phyloP scores from a whole-genome alignment of 1,140 invertebrate species.

The Camponotus vicinus region DNA sequence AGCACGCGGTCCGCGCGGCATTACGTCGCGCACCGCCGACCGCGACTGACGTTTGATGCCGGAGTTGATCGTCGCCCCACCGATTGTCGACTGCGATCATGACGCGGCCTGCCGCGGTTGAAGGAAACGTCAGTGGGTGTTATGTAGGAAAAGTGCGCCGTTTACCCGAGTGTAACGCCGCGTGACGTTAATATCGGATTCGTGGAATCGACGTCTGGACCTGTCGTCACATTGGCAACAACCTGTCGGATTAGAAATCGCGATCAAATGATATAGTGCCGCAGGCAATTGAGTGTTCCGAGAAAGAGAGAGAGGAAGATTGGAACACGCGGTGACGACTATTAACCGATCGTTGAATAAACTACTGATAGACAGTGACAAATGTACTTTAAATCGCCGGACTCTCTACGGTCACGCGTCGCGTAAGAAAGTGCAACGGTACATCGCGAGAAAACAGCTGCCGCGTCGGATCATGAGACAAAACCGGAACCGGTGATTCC shows the following conservation, averaged over 20 bases:
- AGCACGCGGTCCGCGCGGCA: slow-evolving; percentile 82
- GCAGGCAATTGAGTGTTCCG: background rate
- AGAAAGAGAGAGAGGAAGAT: background rate
- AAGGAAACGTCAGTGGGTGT: slow-evolving; percentile 24
- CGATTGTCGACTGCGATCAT: background rate
- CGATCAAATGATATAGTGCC: slow-evolving; percentile 13
- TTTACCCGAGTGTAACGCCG: background rate
- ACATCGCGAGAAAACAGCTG: slow-evolving; percentile 25
- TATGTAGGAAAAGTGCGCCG: slow-evolving; percentile 45
- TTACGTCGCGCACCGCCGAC: slow-evolving; percentile 85
- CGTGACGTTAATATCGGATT: slow-evolving; percentile 15
- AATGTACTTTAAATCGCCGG: slow-evolving; percentile 16
- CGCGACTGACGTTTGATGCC: slow-evolving; percentile 81
- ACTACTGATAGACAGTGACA: background rate
- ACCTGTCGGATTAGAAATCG: slow-evolving; percentile 63
- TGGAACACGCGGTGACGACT: background rate
- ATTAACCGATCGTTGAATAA: slow-evolving; percentile 15
- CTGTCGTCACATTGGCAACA: slow-evolving; percentile 9
- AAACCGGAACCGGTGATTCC: slow-evolving; percentile 17
- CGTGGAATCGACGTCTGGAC: background rate
- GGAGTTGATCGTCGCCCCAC: slow-evolving; percentile 14
- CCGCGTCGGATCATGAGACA: slow-evolving; percentile 11
- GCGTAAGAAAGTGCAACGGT: slow-evolving; percentile 52
- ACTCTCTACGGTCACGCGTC: slow-evolving; percentile 18
- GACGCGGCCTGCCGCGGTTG: slow-evolving; percentile 23